phyloP scores from a whole-genome alignment of 2,113 vertebrate genomes.

The Rattus norvegicus region GRCr8 NC_086030.1:51576001-51576500 shows the following conservation, averaged over 20 bases:
- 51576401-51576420: not conserved
- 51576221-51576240: not conserved
- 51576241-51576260: not conserved
- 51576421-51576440: not conserved
- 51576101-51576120: not conserved
- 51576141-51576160: not conserved
- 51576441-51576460: not conserved
- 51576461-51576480: not conserved
- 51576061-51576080: too few species aligned
- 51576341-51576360: not conserved
- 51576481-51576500: not conserved
- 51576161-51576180: not conserved
- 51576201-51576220: not conserved
- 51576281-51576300: not conserved
- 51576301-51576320: not conserved
- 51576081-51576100: not conserved
- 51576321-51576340: not conserved
- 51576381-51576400: not conserved
- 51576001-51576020: too few species aligned
- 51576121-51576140: not conserved
- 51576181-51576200: not conserved
- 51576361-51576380: not conserved
- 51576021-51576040: not conserved
- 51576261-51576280: not conserved
- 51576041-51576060: not conserved